phyloP scores from a whole-genome alignment of 1,140 invertebrate species.

The Arctopsyche grandis region DNA sequence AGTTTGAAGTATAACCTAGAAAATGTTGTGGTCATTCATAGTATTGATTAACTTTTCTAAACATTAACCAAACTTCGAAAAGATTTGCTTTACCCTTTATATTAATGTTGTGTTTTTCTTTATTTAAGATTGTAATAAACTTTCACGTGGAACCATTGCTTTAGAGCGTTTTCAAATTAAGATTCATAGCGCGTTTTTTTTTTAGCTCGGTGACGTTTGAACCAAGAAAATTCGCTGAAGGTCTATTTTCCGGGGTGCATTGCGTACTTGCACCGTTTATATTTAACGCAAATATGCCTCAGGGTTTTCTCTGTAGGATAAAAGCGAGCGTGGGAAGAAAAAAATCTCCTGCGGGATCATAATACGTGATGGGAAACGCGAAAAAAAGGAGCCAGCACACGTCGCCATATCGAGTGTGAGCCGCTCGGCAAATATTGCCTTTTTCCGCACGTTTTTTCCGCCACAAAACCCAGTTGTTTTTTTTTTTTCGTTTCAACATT shows the following conservation, averaged over 20 bases:
- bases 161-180: too few species aligned
- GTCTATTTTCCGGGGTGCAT: not conserved
- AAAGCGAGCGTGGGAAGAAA: not conserved
- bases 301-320: not conserved
- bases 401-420: constrained; percentile 17
- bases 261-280: not conserved
- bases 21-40: too few species aligned
- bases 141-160: too few species aligned
- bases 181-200: not conserved
- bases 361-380: constrained; percentile 16
- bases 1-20: too few species aligned
- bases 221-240: not conserved
- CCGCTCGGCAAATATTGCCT: not conserved
- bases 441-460: not conserved
- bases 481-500: constrained; percentile 9
- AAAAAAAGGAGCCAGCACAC: not conserved
- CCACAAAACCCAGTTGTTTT: not conserved
- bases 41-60: too few species aligned
- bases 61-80: too few species aligned
- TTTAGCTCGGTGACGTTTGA: not conserved
- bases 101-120: too few species aligned
- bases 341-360: not conserved
- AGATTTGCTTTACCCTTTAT: too few species aligned
- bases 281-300: not conserved
- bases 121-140: too few species aligned